Conservation (phyloP, 2,113 vertebrate genomes). For the Myrmecophaga tridactyla region DNA sequence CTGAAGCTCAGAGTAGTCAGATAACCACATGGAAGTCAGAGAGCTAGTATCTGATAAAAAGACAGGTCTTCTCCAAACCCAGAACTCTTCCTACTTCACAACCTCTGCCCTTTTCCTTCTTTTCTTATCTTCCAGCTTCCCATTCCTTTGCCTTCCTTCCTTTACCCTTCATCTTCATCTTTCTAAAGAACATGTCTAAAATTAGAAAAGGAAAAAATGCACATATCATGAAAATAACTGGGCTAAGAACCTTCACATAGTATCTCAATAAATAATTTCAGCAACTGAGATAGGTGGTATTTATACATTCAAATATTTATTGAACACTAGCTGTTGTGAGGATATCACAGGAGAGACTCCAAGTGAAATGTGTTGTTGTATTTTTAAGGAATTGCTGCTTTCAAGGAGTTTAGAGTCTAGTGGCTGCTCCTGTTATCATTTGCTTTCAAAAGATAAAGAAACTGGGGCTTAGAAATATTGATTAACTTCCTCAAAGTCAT, state of each 20-base stretch:
- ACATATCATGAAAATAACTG: neutral
- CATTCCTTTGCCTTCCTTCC: neutral
- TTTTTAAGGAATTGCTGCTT: neutral
- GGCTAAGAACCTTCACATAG: neutral
- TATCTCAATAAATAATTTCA: neutral
- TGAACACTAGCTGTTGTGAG: no score
- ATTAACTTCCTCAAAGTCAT: neutral
- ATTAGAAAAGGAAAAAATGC: neutral
- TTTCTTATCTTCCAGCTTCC: neutral
- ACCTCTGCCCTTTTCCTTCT: no score
- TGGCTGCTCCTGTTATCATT: neutral
- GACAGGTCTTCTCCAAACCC: neutral
- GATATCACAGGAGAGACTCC: neutral
- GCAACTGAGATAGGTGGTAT: neutral
- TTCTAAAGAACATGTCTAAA: neutral
- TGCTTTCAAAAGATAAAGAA: neutral
- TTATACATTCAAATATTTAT: neutral
- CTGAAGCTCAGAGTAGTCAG: neutral
- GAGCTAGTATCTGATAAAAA: neutral
- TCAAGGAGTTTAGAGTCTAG: neutral
- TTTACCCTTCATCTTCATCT: neutral
- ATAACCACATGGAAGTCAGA: neutral
- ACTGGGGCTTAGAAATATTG: neutral
- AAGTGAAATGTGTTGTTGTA: neutral
- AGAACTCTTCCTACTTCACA: neutral